Conservation (phyloP, 2,797 vertebrate genomes). For the Pantherophis alleghaniensis region DNA sequence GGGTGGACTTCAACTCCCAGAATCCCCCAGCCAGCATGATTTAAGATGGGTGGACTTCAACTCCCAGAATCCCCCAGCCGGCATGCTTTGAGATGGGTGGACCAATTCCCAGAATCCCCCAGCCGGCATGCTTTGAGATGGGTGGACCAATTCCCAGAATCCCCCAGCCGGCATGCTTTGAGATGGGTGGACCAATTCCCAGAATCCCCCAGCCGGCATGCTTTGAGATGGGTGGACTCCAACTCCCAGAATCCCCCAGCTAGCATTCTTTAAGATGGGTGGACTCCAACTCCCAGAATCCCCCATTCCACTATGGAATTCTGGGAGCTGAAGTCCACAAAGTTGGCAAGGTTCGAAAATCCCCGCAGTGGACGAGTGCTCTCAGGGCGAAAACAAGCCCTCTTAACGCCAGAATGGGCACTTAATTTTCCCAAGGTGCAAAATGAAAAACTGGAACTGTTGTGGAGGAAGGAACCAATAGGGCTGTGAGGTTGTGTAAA, state of each 20-base stretch:
- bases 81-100: no score
- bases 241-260: no score
- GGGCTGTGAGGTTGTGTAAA: neutral
- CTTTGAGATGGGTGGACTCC: no score
- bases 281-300: neutral
- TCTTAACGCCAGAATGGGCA: neutral
- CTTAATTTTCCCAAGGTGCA: neutral
- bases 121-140: no score
- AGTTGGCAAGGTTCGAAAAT: neutral
- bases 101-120: no score
- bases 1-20: no score
- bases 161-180: no score
- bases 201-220: no score
- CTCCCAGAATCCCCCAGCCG: neutral
- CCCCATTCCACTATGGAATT: neutral
- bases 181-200: no score
- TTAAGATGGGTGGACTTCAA: neutral
- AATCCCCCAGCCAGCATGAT: rapidly evolving
- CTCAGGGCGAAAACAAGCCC: neutral
- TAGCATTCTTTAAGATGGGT: neutral
- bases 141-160: neutral
- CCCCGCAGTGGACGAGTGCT: neutral
- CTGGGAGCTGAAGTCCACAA: neutral
- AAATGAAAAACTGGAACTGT: neutral
- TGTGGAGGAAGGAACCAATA: neutral